Evolutionary conservation across 1,140 invertebrate genomes (phyloP).

Genomic region (Zaprionus ghesquierei): DNA sequence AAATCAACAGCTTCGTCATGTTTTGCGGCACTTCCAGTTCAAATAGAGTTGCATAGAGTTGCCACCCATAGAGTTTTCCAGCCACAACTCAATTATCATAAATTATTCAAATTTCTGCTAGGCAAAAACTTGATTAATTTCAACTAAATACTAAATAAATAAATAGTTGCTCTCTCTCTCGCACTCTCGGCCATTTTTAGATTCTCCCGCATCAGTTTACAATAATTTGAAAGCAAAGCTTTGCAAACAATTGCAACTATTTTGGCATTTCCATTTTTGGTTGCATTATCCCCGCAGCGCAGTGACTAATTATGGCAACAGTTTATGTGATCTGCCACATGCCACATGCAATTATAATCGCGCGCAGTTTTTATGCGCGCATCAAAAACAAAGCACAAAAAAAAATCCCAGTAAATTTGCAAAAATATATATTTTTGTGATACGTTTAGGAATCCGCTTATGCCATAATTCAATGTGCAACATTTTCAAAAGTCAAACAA

Average conservation of each 20-base stretch:
- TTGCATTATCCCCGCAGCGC: not conserved
- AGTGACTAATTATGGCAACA: conserved; percentile 33
- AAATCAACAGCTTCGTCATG: not conserved
- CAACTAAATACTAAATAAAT: not conserved
- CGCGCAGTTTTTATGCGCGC: too few species aligned
- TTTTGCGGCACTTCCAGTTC: not conserved
- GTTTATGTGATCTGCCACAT: conserved; percentile 17
- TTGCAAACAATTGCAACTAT: conserved; percentile 17
- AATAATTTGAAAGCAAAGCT: not conserved
- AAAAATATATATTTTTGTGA: not conserved
- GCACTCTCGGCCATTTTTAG: not conserved
- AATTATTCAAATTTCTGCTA: not conserved
- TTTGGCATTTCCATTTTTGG: conserved; percentile 1
- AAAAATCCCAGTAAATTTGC: not conserved
- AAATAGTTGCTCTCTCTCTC: not conserved
- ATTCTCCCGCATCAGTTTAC: conserved; percentile 1
- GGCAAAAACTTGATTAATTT: conserved; percentile 7
- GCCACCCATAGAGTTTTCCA: not conserved
- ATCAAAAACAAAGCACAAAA: too few species aligned
- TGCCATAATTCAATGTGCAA: conserved; percentile 37
- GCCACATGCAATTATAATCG: not conserved
- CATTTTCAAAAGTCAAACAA: conserved; percentile 43
- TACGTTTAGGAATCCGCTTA: conserved; percentile 48
- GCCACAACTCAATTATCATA: not conserved
- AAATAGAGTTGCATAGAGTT: not conserved